Base-by-base conservation (phyloP, 2,797 vertebrate species). In the Myiotriccus ornatus region DNA sequence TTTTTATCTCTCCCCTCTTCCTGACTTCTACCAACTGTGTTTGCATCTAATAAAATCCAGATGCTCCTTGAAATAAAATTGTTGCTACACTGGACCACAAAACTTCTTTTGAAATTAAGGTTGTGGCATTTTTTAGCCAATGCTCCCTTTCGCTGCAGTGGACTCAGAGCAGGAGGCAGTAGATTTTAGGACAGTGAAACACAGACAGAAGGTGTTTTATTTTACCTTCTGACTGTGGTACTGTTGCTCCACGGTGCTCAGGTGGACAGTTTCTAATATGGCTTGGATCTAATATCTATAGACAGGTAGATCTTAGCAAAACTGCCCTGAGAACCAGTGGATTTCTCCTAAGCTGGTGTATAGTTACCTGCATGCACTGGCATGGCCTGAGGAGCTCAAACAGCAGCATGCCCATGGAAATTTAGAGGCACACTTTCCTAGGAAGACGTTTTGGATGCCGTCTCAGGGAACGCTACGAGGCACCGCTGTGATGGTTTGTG, bases 1-100 rank as follows among this genome's bases (percentile, higher is more conserved):
- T 87, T 95, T 84, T 95, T 88, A 57, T 83, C 46, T 89, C 59
- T 78, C 57, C 68, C 24, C 56, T 52, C 34, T 71, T 79, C 79
- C 86, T 93, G 73, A 52, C 17, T 41, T 93, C 67, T 67, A 83
- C 87, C 68, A 91, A 93, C 65, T 55, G 52, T 39, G 39, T 90
- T 94, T 87, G 73, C 77, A 73, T 90, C 43, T 92, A 95, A 94
- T 92, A 59, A 90, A 93, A 69, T 94, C 83, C 94, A 95, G 91
- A 91, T 96, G 90, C 59, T 84, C 63, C 73, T 92, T 28, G 10
- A 80, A 94, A 87, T 89, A 74, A 89, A 84, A 89, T 19, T 53
- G 16, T 67, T 82, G 56, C 78, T 92, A 39, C 65, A 41, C 10
- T 84, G 76, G 67, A 69, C 78, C 63, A 44, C 91, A 79, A 79